Evolutionary conservation across 2,888 invertebrate genomes (phyloP).

Genomic region (Tineola bisselliella): DNA sequence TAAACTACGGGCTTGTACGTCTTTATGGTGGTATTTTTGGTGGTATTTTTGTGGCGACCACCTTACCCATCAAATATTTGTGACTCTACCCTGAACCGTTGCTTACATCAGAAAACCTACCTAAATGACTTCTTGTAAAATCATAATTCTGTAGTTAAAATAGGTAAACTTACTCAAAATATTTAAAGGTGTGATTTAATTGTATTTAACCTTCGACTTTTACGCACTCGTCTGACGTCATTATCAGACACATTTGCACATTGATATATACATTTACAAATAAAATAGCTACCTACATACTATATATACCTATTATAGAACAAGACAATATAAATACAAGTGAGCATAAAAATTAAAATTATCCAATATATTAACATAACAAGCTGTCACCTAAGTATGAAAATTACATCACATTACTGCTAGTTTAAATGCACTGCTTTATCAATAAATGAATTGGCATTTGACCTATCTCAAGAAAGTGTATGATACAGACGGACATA

Average conservation of each 20-base stretch:
- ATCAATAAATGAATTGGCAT: background rate
- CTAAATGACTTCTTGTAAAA: background rate
- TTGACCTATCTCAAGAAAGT: background rate
- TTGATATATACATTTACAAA: background rate
- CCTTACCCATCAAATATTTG: background rate
- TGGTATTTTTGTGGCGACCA: background rate
- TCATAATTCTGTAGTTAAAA: background rate
- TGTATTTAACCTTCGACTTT: slow-evolving; percentile 46
- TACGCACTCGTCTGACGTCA: slow-evolving; percentile 18
- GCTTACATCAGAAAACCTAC: background rate
- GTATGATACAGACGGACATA: background rate
- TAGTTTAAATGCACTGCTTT: background rate
- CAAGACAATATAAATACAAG: background rate
- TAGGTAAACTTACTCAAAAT: slow-evolving; percentile 20
- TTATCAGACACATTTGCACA: background rate
- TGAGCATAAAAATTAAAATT: no score
- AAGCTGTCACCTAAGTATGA: background rate
- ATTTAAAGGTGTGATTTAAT: slow-evolving; percentile 30
- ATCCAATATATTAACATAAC: no score
- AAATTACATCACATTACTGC: background rate
- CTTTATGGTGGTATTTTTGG: background rate
- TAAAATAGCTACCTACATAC: background rate
- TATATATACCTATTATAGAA: background rate
- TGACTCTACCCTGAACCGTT: background rate
- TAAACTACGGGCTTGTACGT: slow-evolving; percentile 7